Conservation (phyloP, 1,140 invertebrate genomes). For the Dufourea novaeangliae region DNA sequence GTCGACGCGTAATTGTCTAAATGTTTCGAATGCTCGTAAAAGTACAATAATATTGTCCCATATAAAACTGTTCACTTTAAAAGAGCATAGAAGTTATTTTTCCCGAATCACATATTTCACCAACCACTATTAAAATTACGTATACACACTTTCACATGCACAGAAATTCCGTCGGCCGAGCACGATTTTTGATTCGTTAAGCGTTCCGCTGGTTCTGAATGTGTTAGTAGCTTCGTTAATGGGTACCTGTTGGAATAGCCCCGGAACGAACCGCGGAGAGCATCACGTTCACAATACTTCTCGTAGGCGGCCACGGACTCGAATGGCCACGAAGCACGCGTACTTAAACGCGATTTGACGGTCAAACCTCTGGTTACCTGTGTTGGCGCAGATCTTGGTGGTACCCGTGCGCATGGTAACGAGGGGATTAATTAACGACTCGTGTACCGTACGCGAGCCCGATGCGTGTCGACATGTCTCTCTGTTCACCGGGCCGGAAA, state of each 20-base stretch:
- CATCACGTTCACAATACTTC: neutral
- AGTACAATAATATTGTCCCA: neutral
- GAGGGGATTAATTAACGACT: conserved; percentile 71
- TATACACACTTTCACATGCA: no score
- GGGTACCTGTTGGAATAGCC: conserved; percentile 13
- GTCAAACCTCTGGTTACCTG: conserved; percentile 58
- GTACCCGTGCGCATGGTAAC: conserved; percentile 57
- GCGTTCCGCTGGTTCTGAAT: conserved; percentile 1
- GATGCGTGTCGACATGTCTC: conserved; percentile 53
- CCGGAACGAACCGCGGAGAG: neutral
- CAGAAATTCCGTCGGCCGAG: no score
- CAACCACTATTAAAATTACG: neutral
- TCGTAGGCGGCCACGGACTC: neutral
- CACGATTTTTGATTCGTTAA: neutral
- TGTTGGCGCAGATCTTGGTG: conserved; percentile 65
- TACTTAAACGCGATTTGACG: conserved; percentile 63
- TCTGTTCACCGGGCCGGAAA: conserved; percentile 49
- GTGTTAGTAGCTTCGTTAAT: neutral
- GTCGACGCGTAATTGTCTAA: no score
- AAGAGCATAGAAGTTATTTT: neutral
- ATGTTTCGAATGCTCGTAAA: no score
- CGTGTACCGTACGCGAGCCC: conserved; percentile 52
- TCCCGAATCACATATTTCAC: neutral
- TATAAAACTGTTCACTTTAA: neutral
- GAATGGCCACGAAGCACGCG: conserved; percentile 64